These are phyloP conservation scores for Orcinus orca DNA, from an alignment of 2,113 vertebrate species.

Conservation along the genomic window DNA sequence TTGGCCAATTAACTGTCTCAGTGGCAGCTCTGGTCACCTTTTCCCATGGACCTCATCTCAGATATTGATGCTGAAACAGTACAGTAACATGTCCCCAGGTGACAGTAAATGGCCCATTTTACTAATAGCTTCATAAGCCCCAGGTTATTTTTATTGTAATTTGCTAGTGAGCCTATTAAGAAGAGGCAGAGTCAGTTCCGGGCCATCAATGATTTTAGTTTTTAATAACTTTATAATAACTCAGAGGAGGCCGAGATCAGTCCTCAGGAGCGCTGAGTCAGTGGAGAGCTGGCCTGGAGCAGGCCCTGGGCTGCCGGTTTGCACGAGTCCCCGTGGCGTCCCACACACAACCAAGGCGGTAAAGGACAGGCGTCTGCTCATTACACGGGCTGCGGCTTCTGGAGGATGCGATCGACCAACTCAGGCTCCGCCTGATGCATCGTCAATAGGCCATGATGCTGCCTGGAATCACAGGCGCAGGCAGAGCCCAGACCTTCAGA, in stretches of 20 bases:
- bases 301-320: accelerated
- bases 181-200: neutral
- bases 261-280: accelerated
- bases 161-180: neutral
- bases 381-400: neutral
- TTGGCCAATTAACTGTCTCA: neutral
- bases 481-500: neutral
- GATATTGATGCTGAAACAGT: neutral
- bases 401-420: accelerated
- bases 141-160: neutral
- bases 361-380: neutral
- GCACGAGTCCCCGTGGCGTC: accelerated
- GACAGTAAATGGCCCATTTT: neutral
- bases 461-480: accelerated
- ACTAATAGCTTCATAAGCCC: neutral
- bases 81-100: accelerated
- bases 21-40: neutral
- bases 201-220: accelerated
- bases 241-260: accelerated
- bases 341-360: accelerated
- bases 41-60: neutral
- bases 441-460: accelerated
- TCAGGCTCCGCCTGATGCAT: accelerated
- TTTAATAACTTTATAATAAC: neutral
- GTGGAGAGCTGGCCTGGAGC: neutral